Evolutionary conservation across 1,140 invertebrate species (phyloP), one percentile per base, ranked within the genome.

Genomic region (Danaus melanippus): DNA sequence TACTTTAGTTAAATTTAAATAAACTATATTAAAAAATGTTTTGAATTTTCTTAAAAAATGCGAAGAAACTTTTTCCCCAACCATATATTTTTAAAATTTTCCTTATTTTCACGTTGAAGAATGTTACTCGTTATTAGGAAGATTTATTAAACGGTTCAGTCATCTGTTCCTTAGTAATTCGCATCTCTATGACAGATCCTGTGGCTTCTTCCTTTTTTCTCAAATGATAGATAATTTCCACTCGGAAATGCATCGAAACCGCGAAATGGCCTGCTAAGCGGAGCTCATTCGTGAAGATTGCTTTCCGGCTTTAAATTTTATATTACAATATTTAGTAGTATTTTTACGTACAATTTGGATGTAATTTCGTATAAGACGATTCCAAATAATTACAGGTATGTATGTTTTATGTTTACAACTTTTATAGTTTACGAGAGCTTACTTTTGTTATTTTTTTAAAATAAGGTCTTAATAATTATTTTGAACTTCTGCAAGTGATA

Each of bases 201-300:
- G 66, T 56, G 60, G 66, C 64, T 68, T 74, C 69, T 69, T 70
- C 71, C 74, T 71, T 72, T 71, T 79, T 76, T 69, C 68, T 76
- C 71, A 77, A 83, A 85, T 83, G 78, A 75, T 79, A 78, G 78
- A 15, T 79, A 80, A 83, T 83, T 83, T 79, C 73, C 72, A 74
- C 46, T 57, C 71, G 78, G 79, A 81, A 83, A 83, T 83, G 79
- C 82, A 85, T 83, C 71, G 69, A 77, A 79, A 83, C 79, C 72
- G 72, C 71, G 69, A 75, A 80, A 84, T 78, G 74, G 78, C 68
- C 72, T 74, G 76, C 74, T 83, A 85, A 83, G 78, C 71, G 78
- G 59, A 62, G 62, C 60, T 76, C 71, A 81, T 81, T 84, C 75
- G 67, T 66, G 53, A 65, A 74, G 69, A 81, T 83, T 76, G 74